Percentiles rank a stretch among this genome's conserved stretches.
Evolutionary conservation across 2,797 vertebrate genomes (phyloP).

Genomic region (Balearica regulorum): DNA sequence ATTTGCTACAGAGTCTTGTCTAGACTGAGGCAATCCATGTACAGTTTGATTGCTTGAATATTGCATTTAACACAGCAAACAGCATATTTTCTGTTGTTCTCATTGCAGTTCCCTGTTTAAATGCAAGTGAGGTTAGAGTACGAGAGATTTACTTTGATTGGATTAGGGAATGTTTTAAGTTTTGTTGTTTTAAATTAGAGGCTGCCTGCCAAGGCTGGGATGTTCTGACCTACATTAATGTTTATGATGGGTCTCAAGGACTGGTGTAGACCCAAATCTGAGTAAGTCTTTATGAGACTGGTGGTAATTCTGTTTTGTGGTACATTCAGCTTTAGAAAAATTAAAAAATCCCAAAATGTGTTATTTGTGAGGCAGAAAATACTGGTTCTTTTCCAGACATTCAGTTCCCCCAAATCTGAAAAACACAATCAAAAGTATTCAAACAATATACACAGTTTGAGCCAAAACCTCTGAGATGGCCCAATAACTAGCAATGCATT

Average conservation of each 20-base stretch:
- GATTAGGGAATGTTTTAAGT: background rate
- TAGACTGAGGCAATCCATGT: background rate
- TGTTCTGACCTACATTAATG: background rate
- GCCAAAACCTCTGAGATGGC: background rate
- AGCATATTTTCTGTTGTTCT: background rate
- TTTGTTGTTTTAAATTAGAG: background rate
- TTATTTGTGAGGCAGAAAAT: background rate
- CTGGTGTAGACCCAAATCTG: background rate
- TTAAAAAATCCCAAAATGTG: rapidly evolving
- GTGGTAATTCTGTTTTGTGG: background rate
- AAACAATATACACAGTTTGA: background rate
- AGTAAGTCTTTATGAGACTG: background rate
- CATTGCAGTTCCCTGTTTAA: background rate
- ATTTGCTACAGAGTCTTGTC: background rate
- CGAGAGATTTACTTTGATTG: background rate
- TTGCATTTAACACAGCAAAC: background rate
- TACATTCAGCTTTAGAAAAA: background rate
- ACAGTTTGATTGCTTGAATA: background rate
- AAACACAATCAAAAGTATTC: background rate
- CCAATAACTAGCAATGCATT: background rate
- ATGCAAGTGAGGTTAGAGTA: background rate
- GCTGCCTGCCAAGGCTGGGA: background rate
- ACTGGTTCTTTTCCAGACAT: background rate
- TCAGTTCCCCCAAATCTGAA: background rate
- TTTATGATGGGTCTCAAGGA: background rate